These are phyloP conservation scores for Corythornis madagascariensis DNA, from an alignment of 2,113 vertebrate genomes.

Conservation along the genomic window DNA sequence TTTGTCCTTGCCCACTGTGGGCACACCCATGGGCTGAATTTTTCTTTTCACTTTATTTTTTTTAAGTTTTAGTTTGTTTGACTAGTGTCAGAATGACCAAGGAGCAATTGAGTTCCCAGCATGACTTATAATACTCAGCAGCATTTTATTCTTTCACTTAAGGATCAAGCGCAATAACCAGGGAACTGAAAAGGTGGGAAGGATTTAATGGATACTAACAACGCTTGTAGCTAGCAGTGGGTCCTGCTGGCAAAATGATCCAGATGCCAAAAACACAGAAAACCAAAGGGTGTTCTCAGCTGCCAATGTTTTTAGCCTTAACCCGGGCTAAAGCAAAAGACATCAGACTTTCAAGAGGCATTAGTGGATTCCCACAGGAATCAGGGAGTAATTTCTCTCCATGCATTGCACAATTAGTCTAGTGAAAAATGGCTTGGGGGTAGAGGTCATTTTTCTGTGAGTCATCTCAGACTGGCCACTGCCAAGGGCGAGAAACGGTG, in stretches of 20 bases:
- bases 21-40: not conserved
- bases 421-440: not conserved
- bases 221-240: not conserved
- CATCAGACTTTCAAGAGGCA: not conserved
- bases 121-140: not conserved
- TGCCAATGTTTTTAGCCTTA: not conserved
- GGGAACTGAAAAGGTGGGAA: not conserved
- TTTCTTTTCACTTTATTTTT: not conserved
- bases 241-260: not conserved
- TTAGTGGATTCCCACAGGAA: not conserved
- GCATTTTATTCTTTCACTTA: not conserved
- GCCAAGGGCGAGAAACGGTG: not conserved
- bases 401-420: conserved; percentile 10
- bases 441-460: not conserved
- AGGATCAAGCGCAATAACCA: not conserved
- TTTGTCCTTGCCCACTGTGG: not conserved
- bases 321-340: not conserved
- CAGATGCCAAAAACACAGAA: not conserved
- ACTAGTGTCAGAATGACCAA: not conserved
- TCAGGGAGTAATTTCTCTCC: not conserved
- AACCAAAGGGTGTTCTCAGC: not conserved
- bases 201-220: not conserved
- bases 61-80: not conserved
- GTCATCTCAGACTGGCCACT: not conserved
- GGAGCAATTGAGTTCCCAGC: not conserved